A percentile compares a stretch with the other conserved stretches of the same genome.
Conservation (phyloP, 2,113 vertebrate species). For the Amblyornis subalaris region DNA sequence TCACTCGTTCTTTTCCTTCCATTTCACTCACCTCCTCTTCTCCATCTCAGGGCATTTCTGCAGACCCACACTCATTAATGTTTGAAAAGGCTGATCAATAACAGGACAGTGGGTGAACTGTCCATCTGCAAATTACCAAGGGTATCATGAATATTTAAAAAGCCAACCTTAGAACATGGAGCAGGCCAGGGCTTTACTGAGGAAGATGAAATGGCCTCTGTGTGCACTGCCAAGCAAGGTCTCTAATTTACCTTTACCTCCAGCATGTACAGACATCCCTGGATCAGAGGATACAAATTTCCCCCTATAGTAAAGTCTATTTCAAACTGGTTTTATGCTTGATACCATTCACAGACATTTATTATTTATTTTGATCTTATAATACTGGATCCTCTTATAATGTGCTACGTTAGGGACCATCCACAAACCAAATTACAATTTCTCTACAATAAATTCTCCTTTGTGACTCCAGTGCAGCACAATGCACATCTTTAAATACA, state of each 20-base stretch:
- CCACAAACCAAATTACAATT: background rate
- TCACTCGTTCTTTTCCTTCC: background rate
- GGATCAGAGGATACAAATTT: background rate
- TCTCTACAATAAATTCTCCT: background rate
- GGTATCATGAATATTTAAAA: slow-evolving; percentile 74
- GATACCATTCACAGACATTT: background rate
- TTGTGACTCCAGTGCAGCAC: background rate
- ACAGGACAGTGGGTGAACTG: slow-evolving; percentile 65
- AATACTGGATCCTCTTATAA: background rate
- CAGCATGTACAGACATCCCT: background rate
- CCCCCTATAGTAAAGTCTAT: background rate
- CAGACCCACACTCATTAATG: slow-evolving; percentile 72
- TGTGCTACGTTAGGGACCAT: background rate
- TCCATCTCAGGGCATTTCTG: slow-evolving; percentile 35
- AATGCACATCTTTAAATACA: background rate
- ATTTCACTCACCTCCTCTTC: background rate
- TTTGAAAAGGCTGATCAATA: slow-evolving; percentile 78
- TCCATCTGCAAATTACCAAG: slow-evolving; percentile 74
- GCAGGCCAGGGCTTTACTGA: background rate
- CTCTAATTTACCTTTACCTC: background rate
- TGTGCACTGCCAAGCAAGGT: background rate
- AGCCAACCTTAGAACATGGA: slow-evolving; percentile 31
- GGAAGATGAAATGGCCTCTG: background rate
- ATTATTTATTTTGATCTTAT: background rate
- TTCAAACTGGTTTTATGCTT: background rate